Percentiles rank a stretch among this genome's conserved stretches.
These are phyloP conservation scores for Gyps fulvus DNA, from an alignment of 2,113 vertebrate genomes.

Conservation along the genomic window DNA sequence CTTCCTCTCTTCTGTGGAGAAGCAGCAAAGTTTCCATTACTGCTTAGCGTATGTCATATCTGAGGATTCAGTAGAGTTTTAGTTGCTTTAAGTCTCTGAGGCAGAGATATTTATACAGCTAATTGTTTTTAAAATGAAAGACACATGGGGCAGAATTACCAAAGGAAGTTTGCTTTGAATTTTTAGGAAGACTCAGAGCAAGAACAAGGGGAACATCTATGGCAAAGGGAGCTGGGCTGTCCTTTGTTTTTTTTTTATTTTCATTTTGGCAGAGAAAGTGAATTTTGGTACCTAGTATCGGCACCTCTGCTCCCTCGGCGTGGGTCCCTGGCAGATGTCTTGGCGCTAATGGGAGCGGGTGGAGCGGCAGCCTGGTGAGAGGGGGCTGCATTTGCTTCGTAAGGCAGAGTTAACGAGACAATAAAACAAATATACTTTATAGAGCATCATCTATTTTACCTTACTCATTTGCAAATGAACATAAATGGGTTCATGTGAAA, in stretches of 20 bases:
- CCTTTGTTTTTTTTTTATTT: neutral
- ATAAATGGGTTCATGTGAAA: slow-evolving; percentile 23
- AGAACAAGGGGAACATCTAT: neutral
- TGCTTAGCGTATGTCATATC: neutral
- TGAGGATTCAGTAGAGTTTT: neutral
- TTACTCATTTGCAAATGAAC: slow-evolving; percentile 17
- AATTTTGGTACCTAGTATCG: neutral
- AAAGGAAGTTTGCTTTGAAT: slow-evolving; percentile 23
- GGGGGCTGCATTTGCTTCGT: neutral
- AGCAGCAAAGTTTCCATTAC: neutral
- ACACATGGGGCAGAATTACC: slow-evolving; percentile 17
- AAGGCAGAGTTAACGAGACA: neutral
- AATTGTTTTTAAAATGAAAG: slow-evolving; percentile 5
- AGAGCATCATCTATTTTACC: neutral
- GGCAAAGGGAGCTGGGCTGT: neutral
- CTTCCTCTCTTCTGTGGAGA: neutral
- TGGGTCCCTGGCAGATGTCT: neutral
- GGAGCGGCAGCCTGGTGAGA: neutral
- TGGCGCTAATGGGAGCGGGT: accelerated
- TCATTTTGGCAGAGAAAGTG: neutral
- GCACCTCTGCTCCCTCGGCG: neutral
- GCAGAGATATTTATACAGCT: slow-evolving; percentile 44
- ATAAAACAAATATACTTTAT: neutral
- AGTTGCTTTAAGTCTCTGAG: neutral
- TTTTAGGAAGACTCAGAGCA: neutral